phyloP scores from a whole-genome alignment of 2,888 invertebrate species.

The Zelleria hepariella region DNA sequence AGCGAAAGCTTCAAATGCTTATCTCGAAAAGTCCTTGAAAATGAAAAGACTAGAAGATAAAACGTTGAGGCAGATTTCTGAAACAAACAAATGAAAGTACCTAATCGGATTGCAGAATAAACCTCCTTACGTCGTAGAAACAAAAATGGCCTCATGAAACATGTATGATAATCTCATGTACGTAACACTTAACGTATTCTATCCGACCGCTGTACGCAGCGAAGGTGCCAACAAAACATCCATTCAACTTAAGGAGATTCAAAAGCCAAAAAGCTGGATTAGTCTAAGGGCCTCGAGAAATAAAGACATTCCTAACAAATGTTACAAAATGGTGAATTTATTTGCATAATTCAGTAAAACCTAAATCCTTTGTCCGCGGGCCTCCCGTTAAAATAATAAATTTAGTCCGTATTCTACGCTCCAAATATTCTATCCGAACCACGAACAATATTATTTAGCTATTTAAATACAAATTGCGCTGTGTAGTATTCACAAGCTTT shows the following conservation, averaged over 20 bases:
- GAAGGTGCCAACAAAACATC: conserved; percentile 28
- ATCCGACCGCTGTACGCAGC: not conserved
- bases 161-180: conserved; percentile 29
- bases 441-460: conserved; percentile 61
- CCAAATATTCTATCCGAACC: conserved; percentile 54
- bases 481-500: conserved; percentile 13
- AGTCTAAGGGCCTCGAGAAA: conserved; percentile 59
- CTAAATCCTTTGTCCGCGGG: conserved; percentile 67
- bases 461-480: conserved; percentile 40
- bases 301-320: conserved; percentile 70
- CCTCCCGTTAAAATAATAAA: conserved; percentile 64
- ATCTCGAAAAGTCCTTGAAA: not conserved
- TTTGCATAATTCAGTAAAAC: conserved; percentile 68
- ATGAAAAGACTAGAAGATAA: not conserved
- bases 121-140: conserved; percentile 7
- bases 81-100: not conserved
- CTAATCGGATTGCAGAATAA: not conserved
- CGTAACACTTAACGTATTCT: conserved; percentile 15
- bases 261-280: conserved; percentile 52
- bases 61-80: not conserved
- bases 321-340: conserved; percentile 71
- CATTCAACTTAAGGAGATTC: conserved; percentile 42
- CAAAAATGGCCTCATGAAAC: conserved; percentile 21
- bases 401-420: conserved; percentile 62
- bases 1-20: not conserved